Evolutionary conservation across 2,797 vertebrate species (phyloP).

Genomic region (Phoebastria nigripes): DNA sequence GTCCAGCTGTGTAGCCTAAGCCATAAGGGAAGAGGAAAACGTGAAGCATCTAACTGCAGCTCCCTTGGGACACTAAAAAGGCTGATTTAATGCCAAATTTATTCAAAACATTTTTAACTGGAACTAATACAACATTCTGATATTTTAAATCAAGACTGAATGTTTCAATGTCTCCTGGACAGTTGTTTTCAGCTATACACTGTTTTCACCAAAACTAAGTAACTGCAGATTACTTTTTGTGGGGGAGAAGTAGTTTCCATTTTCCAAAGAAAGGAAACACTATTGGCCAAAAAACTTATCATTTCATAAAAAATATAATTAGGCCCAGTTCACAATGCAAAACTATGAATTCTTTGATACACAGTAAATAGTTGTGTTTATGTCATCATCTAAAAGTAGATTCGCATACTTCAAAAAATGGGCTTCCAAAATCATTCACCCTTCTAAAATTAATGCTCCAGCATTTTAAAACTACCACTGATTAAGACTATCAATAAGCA

Average conservation of each 20-base stretch:
- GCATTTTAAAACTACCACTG: background rate
- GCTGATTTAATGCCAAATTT: background rate
- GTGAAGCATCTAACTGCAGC: background rate
- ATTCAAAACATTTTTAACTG: background rate
- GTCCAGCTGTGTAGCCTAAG: background rate
- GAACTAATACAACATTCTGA: background rate
- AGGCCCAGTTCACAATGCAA: background rate
- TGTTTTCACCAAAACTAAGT: background rate
- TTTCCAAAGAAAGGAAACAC: background rate
- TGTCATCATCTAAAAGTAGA: background rate
- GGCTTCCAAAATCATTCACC: background rate
- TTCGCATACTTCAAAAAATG: background rate
- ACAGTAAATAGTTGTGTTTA: background rate
- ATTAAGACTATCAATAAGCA: background rate
- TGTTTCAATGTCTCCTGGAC: background rate
- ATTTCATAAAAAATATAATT: background rate
- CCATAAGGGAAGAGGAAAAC: background rate
- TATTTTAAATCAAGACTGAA: background rate
- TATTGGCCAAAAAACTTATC: background rate
- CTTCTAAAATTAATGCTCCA: background rate
- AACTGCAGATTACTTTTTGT: background rate
- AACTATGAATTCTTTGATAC: background rate
- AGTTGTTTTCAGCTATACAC: background rate
- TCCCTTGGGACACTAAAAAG: background rate
- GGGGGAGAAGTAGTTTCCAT: background rate